Base-by-base conservation (phyloP, 2,797 vertebrate genomes). In the Crocodylus rhombifer region DNA sequence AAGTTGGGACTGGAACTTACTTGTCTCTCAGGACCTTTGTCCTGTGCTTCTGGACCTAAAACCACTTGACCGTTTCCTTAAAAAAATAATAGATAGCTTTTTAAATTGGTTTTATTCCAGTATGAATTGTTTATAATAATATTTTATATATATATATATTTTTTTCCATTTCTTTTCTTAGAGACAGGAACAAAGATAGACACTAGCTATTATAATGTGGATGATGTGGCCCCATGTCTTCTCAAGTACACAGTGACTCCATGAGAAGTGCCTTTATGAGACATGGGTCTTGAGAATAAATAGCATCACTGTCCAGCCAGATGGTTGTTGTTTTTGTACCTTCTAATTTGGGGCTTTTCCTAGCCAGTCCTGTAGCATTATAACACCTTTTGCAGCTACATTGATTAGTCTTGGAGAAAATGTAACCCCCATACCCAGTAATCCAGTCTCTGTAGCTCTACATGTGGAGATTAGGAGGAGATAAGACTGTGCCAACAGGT, bases 321-420 rank as follows among this genome's bases (percentile, higher is more conserved):
- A 93, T 94, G n/a, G 77, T 28, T 80, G 94, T 83, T 87, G 74
- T 56, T 83, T 96, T 85, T 87, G 33, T 86, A 84, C 8, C 5
- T 82, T 28, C 82, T 84, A 67, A 83, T 90, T 65, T 58, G 23
- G 91, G 88, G 88, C 4, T 74, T 81, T 93, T 81, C 81, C 81
- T 94, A 87, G 58, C 88, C 77, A 77, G 93, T 91, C 87, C 84
- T 87, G n/a, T 28, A 92, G 75, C 91, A 92, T 94, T 95, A 94
- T 82, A 94, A 90, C 84, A 89, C 80, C 92, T 86, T 94, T 94
- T 94, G 88, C 80, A 91, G 65, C 74, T 90, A 74, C 93, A 92
- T 93, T 96, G 95, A 96, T 97, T 91, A 90, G 92, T 91, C 88
- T 94, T 92, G 77, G 82, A 93, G 82, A 76, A 97, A 95, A 81